Base-by-base conservation (phyloP, 2,113 vertebrate species). In the Motacilla tschutschensis region DNA sequence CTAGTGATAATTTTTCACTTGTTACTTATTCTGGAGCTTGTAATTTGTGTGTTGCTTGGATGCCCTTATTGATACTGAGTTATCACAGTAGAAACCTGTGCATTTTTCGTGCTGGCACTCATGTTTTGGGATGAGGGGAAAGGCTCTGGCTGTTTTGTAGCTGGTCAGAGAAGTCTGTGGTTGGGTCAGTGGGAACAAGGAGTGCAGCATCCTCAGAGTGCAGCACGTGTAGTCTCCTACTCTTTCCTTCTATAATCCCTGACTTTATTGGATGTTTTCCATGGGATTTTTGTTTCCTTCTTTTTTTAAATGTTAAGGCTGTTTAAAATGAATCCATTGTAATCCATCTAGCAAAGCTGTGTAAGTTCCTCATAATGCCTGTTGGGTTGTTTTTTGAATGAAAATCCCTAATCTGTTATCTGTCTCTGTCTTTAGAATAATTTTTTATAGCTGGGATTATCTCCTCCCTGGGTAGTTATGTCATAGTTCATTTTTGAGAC, bases 321-420 rank as follows among this genome's bases (percentile, higher is more conserved):
- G 40, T 85, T 93, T 89, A 77, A 90, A 95, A 85, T 63, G 36
- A 90, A 88, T 87, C 85, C 7, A 0, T 55, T 87, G 72, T 93
- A 94, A 95, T 87, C 79, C 60, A 2, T 25, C 48, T 41, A 87
- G 87, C 76, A 92, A 87, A 92, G 79, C 76, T 28, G 14, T 57
- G 31, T 1, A 2, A 84, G 33, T 75, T 89, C 70, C 48, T 84
- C 47, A 26, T 79, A 84, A 90, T 87, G 91, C 84, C 59, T 76
- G 8, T 79, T 89, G 76, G 40, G 69, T 48, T 84, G 47, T 12
- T 55, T 85, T 93, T 67, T 77, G 57, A 77, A 80, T 89, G 48
- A 89, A 67, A 83, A 77, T 89, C 85, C 46, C 53, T 89, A 74
- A 87, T 92, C 89, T 93, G 78, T 85, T 87, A 87, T 92, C 87